Percentiles rank a stretch among this genome's conserved stretches.
phyloP scores from a whole-genome alignment of 2,113 vertebrate species.

The Triplophysa rosa region DNA sequence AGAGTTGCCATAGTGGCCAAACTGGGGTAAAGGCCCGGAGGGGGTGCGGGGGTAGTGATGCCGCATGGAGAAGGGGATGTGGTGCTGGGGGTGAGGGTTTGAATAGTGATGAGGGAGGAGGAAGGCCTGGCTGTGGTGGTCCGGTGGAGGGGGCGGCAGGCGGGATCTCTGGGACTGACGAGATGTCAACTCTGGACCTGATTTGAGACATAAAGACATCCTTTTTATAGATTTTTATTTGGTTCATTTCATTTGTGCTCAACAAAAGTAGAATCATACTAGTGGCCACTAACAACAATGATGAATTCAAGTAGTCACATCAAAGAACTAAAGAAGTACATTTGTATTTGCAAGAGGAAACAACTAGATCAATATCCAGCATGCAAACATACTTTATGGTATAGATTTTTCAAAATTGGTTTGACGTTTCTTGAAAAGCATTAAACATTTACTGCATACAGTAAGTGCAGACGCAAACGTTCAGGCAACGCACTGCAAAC shows the following conservation, averaged over 20 bases:
- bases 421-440: too few relatives aligned
- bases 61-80: conserved; percentile 73
- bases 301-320: too few relatives aligned
- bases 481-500: too few relatives aligned
- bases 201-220: background rate
- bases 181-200: conserved; percentile 60
- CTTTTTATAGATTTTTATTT: too few relatives aligned
- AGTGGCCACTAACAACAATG: background rate
- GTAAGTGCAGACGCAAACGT: too few relatives aligned
- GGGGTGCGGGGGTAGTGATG: conserved; percentile 76
- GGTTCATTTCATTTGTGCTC: too few relatives aligned
- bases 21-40: conserved; percentile 69
- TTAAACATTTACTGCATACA: too few relatives aligned
- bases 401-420: too few relatives aligned
- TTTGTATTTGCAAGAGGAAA: too few relatives aligned
- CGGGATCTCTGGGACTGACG: conserved; percentile 69
- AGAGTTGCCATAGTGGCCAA: conserved; percentile 78
- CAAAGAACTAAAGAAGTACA: too few relatives aligned
- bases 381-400: too few relatives aligned
- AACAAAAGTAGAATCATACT: background rate
- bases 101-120: conserved; percentile 84
- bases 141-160: conserved; percentile 63
- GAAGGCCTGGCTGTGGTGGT: conserved; percentile 79
- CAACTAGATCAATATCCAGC: too few relatives aligned
- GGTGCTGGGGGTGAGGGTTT: conserved; percentile 75